Conservation (phyloP, 2,888 invertebrate genomes). For the Craniophora ligustri region DNA sequence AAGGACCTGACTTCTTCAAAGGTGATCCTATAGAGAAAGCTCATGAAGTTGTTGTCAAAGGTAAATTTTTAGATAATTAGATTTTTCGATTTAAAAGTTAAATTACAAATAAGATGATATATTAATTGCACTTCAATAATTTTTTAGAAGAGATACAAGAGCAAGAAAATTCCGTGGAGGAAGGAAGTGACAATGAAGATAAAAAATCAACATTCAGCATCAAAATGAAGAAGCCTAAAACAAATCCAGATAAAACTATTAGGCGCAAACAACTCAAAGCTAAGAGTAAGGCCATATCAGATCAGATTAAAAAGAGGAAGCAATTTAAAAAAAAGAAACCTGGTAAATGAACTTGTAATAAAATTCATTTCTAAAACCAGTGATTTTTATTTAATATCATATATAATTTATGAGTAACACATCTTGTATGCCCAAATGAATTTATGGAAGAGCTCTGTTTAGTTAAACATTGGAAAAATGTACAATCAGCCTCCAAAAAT, state of each 20-base stretch:
- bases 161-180: conserved; percentile 55
- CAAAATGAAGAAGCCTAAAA: conserved; percentile 66
- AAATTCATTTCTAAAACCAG: conserved; percentile 54
- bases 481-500: no score
- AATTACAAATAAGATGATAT: not conserved
- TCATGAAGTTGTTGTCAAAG: conserved; percentile 82
- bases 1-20: conserved; percentile 92
- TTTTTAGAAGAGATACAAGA: conserved; percentile 75
- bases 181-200: conserved; percentile 55
- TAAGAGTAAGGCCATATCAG: conserved; percentile 82
- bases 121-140: conserved; percentile 3
- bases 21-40: conserved; percentile 90
- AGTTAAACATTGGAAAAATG: conserved; percentile 6
- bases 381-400: conserved; percentile 37
- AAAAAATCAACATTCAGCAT: conserved; percentile 63
- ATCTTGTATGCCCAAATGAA: conserved; percentile 7
- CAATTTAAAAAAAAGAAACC: conserved; percentile 78
- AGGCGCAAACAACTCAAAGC: conserved; percentile 84
- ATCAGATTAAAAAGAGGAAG: conserved; percentile 83
- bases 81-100: no score
- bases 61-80: conserved; percentile 56
- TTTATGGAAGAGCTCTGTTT: conserved; percentile 44
- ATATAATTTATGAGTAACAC: conserved; percentile 1
- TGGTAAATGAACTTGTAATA: conserved; percentile 64
- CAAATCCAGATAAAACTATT: conserved; percentile 81